Evolutionary conservation across 2,888 invertebrate genomes (phyloP).

Genomic region (Chrysotoxum bicinctum): DNA sequence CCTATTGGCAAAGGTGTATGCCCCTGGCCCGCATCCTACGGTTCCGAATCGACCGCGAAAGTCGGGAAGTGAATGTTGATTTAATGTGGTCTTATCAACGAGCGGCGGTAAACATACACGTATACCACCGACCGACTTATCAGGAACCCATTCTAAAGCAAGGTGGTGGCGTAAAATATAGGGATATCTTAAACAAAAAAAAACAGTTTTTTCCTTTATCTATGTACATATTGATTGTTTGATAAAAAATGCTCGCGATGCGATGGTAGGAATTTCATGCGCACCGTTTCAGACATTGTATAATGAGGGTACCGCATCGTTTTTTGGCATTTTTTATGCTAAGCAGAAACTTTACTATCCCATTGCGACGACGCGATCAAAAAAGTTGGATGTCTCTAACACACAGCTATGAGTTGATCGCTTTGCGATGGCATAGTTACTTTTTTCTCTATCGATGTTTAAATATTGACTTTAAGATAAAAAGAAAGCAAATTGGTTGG

Average conservation of each 20-base stretch:
- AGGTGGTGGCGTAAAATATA: constrained; percentile 53
- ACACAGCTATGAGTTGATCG: constrained; percentile 41
- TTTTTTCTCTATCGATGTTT: constrained; percentile 44
- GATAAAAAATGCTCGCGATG: constrained; percentile 59
- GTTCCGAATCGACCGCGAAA: constrained; percentile 26
- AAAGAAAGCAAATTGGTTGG: constrained; percentile 51
- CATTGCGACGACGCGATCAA: constrained; percentile 14
- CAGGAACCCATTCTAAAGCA: constrained; percentile 36
- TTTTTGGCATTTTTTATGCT: constrained; percentile 29
- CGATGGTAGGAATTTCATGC: constrained; percentile 49
- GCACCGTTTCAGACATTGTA: constrained; percentile 19
- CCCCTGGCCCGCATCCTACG: constrained; percentile 58
- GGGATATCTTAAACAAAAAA: constrained; percentile 35
- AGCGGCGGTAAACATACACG: constrained; percentile 32
- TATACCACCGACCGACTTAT: constrained; percentile 40
- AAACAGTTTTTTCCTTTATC: constrained; percentile 36
- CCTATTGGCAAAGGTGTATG: constrained; percentile 54
- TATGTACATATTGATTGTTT: constrained; percentile 69
- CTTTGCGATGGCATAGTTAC: constrained; percentile 22
- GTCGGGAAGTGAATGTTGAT: constrained; percentile 64
- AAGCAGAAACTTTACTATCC: constrained; percentile 32
- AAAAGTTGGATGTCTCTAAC: constrained; percentile 26
- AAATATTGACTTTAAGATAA: constrained; percentile 65
- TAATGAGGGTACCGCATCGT: constrained; percentile 30
- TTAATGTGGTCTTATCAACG: constrained; percentile 60